Percentiles rank a stretch among this genome's conserved stretches.
Evolutionary conservation across 1,140 invertebrate species (phyloP).

Genomic region (Aphidius ervi): DNA sequence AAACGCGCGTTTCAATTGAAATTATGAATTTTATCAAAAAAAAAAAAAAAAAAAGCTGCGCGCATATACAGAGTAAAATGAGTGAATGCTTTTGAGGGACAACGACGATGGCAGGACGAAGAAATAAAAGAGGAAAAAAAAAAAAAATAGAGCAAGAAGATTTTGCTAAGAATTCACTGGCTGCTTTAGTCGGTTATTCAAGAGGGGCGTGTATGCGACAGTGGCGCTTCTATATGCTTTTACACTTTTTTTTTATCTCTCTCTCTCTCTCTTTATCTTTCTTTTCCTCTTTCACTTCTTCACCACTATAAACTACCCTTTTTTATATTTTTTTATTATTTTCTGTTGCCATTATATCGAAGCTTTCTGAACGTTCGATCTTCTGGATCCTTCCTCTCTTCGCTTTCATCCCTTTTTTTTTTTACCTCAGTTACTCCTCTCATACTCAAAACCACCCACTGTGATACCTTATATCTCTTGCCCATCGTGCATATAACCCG

Average conservation of each 20-base stretch:
- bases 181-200: constrained; percentile 3
- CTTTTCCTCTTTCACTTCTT: constrained; percentile 11
- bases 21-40: constrained; percentile 31
- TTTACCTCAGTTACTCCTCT: too few relatives aligned
- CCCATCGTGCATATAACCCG: constrained; percentile 15
- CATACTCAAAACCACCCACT: too few relatives aligned
- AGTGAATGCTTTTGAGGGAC: too few relatives aligned
- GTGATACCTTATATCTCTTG: too few relatives aligned
- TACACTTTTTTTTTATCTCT: constrained; percentile 17
- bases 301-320: background rate
- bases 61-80: background rate
- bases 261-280: constrained; percentile 25
- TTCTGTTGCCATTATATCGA: background rate
- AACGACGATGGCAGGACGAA: background rate
- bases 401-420: too few relatives aligned
- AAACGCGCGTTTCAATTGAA: constrained; percentile 23
- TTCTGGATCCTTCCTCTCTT: too few relatives aligned
- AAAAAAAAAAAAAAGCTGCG: background rate
- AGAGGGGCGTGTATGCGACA: constrained; percentile 12
- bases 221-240: constrained; percentile 10
- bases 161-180: constrained; percentile 3
- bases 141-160: background rate
- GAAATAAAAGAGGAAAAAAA: background rate
- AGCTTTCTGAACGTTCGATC: constrained; percentile 8
- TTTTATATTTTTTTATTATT: background rate